Evolutionary conservation across 2,113 vertebrate species (phyloP), one percentile per base, ranked within the genome.

Genomic region (Alosa alosa): DNA sequence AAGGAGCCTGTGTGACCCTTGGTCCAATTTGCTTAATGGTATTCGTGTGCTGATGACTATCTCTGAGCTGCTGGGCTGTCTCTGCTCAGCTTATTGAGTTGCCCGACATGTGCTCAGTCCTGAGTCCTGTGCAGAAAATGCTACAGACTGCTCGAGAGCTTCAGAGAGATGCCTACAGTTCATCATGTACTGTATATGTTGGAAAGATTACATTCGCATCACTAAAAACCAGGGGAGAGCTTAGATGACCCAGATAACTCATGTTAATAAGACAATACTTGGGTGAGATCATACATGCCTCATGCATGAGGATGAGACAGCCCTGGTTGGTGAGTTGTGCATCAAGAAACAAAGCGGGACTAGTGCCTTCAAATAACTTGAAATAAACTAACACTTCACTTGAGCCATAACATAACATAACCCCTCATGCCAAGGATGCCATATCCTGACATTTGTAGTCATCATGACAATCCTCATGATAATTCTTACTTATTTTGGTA

Each of bases 21-120:
- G 25, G 64, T 72, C 25, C 64, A 72, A 72, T 72, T 72, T 72
- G 64, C 64, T 36, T 72, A 72, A 72, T 72, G 64, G 25, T 72
- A 72, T 72, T 72, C 64, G 36, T 15, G 64, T 72, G 8, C 64
- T 36, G 64, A 72, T 72, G 64, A 72, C 64, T 36, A 72, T 72
- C 64, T 25, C n/a, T n/a, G 60, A 10, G 60, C 60, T 25, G 25
- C 9, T 72, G n/a, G 25, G 64, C 64, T 72, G 11, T 72, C 64
- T 36, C 64, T 36, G n/a, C 25, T 36, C 8, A 36, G 25, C 8
- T 36, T 72, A 72, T 72, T 72, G 25, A 72, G 64, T 36, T 72
- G 64, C 64, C 31, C 31, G 25, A 72, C 15, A 31, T 36, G 64
- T 36, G n/a, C 55, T 22, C 20, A 22, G 55, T 60, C 55, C 64